Base-by-base conservation (phyloP, 2,113 vertebrate species). In the Tychaedon coryphoeus region DNA sequence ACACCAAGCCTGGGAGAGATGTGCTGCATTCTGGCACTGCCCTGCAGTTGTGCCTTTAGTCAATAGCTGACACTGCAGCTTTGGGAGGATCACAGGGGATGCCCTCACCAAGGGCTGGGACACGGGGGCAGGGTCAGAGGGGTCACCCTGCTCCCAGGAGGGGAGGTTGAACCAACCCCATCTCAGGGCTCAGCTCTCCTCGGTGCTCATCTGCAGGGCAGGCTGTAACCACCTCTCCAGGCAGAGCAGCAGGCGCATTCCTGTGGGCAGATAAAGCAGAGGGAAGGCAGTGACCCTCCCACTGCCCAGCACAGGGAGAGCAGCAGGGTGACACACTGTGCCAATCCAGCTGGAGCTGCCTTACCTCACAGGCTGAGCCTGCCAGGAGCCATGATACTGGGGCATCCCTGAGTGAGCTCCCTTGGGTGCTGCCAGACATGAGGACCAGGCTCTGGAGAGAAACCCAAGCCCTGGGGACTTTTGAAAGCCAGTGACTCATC, bases 161-260 rank as follows among this genome's bases (percentile, higher is more conserved):
- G 22, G 20, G 5, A 5, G 11, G 26, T 42, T 51, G 58, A 69
- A 65, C 19, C 61, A 26, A 8, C 8, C 2, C 1, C 8, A 1
- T 4, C 57, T 7, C 40, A 26, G 38, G 31, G 38, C 53, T 60
- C 8, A 2, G 75, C 24, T 40, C 31, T 67, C 69, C 25, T 38
- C 1, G 0, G 73, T 54, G 6, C 20, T 3, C 28, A 13, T n/a
- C 40, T 13, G 19, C 2, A 1, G 14, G 16, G 40, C 54, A 26
- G n/a, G 36, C 38, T 23, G 4, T 19, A 72, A 19, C 33, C 7
- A 47, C 23, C 40, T 14, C 1, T 60, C 2, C 10, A 31, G 33
- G 34, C 0, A 42, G 28, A 13, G 2, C 42, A 45, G 13, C 4
- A 3, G 33, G 10, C 1, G 1, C 20, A 7, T 17, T 28, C 14